Percentiles rank a stretch among this genome's conserved stretches.
Evolutionary conservation across 2,888 invertebrate species (phyloP).

Genomic region (Perithous albicinctus): DNA sequence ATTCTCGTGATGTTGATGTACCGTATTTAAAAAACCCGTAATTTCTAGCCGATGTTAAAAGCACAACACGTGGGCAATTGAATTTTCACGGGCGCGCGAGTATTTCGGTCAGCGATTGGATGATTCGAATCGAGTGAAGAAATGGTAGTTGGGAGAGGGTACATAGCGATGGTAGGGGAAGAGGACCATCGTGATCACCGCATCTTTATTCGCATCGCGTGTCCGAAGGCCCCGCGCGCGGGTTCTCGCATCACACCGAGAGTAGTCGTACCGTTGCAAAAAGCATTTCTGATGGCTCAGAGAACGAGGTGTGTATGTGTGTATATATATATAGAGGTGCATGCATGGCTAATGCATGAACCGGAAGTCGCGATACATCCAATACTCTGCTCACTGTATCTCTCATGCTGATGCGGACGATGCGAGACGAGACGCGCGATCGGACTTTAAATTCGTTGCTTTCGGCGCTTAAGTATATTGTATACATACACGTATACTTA

Average conservation of each 20-base stretch:
- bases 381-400: not conserved
- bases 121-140: slow-evolving; percentile 16
- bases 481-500: too few species aligned
- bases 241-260: too few species aligned
- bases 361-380: slow-evolving; percentile 74
- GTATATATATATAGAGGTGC: too few species aligned
- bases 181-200: slow-evolving; percentile 15
- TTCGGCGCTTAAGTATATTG: slow-evolving; percentile 34
- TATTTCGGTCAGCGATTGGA: slow-evolving; percentile 68
- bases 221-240: slow-evolving; percentile 32
- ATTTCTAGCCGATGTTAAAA: slow-evolving; percentile 3
- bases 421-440: slow-evolving; percentile 42
- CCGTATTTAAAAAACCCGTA: slow-evolving; percentile 24
- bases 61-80: slow-evolving; percentile 56
- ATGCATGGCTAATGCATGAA: slow-evolving; percentile 72
- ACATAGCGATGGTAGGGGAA: slow-evolving; percentile 21
- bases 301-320: not conserved
- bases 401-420: not conserved
- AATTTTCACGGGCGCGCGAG: slow-evolving; percentile 67
- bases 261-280: slow-evolving; percentile 25
- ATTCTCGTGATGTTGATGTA: slow-evolving; percentile 29
- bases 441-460: slow-evolving; percentile 45
- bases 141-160: not conserved
- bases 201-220: slow-evolving; percentile 55
- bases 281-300: slow-evolving; percentile 17